Evolutionary conservation across 1,140 invertebrate genomes (phyloP).

Genomic region (Drosophila rhopaloa): DNA sequence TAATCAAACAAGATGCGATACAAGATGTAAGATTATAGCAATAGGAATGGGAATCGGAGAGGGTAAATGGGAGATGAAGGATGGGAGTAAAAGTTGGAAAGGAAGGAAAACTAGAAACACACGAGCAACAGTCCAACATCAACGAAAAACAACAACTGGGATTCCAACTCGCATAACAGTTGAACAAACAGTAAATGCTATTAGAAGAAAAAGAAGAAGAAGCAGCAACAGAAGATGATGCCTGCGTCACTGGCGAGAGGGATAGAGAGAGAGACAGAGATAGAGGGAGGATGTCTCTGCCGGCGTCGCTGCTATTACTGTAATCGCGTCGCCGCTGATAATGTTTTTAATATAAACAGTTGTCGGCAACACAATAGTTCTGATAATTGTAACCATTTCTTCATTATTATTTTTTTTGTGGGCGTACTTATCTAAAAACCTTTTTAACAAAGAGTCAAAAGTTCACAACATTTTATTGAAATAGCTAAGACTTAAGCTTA

Average conservation of each 20-base stretch:
- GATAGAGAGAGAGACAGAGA: constrained; percentile 11
- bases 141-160: constrained; percentile 17
- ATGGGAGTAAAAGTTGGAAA: constrained; percentile 27
- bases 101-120: constrained; percentile 33
- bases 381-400: too few relatives aligned
- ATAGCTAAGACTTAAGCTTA: too few relatives aligned
- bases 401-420: too few relatives aligned
- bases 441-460: too few relatives aligned
- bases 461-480: too few relatives aligned
- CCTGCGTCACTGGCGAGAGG: constrained; percentile 3
- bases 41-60: constrained; percentile 23
- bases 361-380: not conserved
- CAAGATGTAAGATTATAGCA: constrained; percentile 27
- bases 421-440: too few relatives aligned
- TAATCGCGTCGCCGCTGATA: constrained; percentile 54
- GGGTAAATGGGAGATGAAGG: constrained; percentile 12
- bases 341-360: constrained; percentile 45
- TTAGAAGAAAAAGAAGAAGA: constrained; percentile 32
- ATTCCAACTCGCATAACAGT: constrained; percentile 54
- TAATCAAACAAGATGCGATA: constrained; percentile 22
- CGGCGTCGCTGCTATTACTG: constrained; percentile 49
- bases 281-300: constrained; percentile 37
- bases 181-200: constrained; percentile 56
- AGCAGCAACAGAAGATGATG: constrained; percentile 35
- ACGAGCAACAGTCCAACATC: constrained; percentile 56